Conservation (phyloP, 2,797 vertebrate genomes). For the Vespertilio murinus region DNA sequence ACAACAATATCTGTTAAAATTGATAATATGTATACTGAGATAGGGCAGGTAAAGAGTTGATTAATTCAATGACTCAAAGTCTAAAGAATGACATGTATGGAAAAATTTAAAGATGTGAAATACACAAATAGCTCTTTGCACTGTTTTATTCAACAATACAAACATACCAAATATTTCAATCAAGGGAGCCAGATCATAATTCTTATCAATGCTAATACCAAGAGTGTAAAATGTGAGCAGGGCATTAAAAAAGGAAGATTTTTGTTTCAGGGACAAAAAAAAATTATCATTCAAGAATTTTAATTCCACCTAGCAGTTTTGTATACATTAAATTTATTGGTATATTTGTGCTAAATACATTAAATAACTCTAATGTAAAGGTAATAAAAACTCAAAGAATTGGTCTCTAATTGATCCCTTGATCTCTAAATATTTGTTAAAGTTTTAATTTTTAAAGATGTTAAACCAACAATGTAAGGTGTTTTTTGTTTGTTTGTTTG, state of each 20-base stretch:
- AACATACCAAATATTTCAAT: not conserved
- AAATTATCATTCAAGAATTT: not conserved
- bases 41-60: not conserved
- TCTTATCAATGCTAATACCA: not conserved
- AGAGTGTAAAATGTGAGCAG: not conserved
- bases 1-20: not conserved
- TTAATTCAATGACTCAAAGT: not conserved
- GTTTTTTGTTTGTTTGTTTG: not conserved
- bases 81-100: not conserved
- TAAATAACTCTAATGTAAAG: not conserved
- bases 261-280: not conserved
- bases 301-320: not conserved
- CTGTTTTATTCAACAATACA: not conserved
- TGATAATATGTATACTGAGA: not conserved
- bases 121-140: not conserved
- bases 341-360: constrained; percentile 1
- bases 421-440: not conserved
- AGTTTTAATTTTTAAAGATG: not conserved
- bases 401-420: not conserved
- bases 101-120: not conserved
- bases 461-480: not conserved
- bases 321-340: not conserved
- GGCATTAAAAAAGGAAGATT: not conserved
- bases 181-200: not conserved
- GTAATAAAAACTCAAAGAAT: not conserved